A percentile compares a stretch with the other conserved stretches of the same genome.
These are phyloP conservation scores for Sesamia inferens DNA, from an alignment of 2,888 invertebrate genomes.

Conservation along the genomic window DNA sequence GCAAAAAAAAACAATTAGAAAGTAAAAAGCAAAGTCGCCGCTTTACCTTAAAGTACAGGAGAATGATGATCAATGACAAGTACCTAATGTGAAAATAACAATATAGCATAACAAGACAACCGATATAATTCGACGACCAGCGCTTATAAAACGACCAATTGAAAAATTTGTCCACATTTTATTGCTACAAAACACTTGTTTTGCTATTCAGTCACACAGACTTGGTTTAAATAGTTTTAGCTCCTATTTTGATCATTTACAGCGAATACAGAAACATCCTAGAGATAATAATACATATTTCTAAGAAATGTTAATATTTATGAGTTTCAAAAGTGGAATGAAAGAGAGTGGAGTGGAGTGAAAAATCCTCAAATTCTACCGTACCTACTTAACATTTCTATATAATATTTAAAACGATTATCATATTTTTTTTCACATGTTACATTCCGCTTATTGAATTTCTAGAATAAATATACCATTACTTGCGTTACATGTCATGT, in stretches of 20 bases:
- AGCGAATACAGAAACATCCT: background rate
- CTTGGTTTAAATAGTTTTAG: background rate
- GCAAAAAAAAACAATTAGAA: too few relatives aligned
- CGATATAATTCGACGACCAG: background rate
- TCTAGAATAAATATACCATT: slow-evolving; percentile 12
- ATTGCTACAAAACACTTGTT: slow-evolving; percentile 1
- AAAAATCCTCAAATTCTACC: background rate
- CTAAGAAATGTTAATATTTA: background rate
- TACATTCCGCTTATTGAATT: slow-evolving; percentile 23
- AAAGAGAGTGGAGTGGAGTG: background rate
- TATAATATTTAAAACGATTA: slow-evolving; percentile 8
- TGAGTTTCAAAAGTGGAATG: background rate
- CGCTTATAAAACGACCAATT: background rate
- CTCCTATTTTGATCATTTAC: background rate
- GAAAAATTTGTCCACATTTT: background rate
- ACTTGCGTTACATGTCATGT: too few relatives aligned
- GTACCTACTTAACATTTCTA: background rate
- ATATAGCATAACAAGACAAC: background rate
- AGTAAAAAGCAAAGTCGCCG: too few relatives aligned
- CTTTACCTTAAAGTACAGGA: background rate
- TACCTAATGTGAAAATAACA: background rate
- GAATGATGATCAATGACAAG: background rate
- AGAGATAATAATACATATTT: background rate
- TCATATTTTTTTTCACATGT: background rate
- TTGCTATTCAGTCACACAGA: background rate